Evolutionary conservation across 2,797 vertebrate species (phyloP).

Genomic region (Chloroceryle amazona): DNA sequence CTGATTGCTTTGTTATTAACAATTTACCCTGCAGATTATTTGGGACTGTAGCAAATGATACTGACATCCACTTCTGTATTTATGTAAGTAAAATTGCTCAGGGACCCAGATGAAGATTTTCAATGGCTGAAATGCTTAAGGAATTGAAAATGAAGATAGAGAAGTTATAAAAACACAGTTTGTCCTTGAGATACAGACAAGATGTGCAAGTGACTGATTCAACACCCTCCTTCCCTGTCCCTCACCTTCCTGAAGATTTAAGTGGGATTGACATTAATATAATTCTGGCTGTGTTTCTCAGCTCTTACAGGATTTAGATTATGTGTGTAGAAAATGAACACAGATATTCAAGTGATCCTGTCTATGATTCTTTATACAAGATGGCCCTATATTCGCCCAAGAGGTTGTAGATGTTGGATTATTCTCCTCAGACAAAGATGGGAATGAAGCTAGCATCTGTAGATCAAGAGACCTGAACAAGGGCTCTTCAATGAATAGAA

Average conservation of each 20-base stretch:
- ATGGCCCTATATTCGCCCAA: not conserved
- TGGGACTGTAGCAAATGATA: not conserved
- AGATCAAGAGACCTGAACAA: not conserved
- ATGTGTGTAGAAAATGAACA: not conserved
- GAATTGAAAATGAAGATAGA: not conserved
- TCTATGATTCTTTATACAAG: not conserved
- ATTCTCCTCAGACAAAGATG: not conserved
- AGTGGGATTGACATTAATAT: constrained; percentile 1
- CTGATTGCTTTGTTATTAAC: constrained; percentile 37
- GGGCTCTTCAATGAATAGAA: not conserved
- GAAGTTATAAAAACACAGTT: not conserved
- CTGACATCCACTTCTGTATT: constrained; percentile 13
- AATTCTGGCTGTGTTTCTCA: not conserved
- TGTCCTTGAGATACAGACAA: constrained; percentile 30
- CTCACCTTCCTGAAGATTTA: constrained; percentile 30
- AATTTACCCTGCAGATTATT: constrained; percentile 23
- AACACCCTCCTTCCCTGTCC: not conserved
- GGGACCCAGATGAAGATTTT: constrained; percentile 7
- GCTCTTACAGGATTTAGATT: not conserved
- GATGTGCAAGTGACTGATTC: not conserved
- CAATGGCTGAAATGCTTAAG: not conserved
- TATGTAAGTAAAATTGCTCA: constrained; percentile 11
- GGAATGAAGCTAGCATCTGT: not conserved
- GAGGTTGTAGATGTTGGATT: not conserved
- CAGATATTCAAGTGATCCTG: not conserved